Conservation (phyloP, 2,888 invertebrate species). For the Leptopilina syphax region DNA sequence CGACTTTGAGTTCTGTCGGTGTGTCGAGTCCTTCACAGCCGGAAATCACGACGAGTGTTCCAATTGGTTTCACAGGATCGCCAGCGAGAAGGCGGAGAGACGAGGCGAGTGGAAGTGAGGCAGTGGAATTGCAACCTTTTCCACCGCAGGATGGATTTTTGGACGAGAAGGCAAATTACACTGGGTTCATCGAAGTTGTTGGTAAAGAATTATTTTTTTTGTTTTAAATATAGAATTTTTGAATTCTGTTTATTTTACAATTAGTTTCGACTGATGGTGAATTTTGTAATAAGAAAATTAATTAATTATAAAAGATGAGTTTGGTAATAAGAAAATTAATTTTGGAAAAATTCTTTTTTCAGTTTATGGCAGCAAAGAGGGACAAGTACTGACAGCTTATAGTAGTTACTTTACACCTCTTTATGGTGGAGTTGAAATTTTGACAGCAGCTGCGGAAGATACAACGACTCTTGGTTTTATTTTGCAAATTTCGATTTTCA, state of each 20-base stretch:
- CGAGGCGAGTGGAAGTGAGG: slow-evolving; percentile 64
- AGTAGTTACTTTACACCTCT: slow-evolving; percentile 87
- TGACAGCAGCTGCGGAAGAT: slow-evolving; percentile 75
- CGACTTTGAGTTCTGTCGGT: slow-evolving; percentile 53
- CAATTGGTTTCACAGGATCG: slow-evolving; percentile 43
- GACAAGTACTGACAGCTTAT: slow-evolving; percentile 81
- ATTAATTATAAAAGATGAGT: too few species aligned
- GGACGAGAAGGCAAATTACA: slow-evolving; percentile 88
- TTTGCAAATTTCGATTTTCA: slow-evolving; percentile 83
- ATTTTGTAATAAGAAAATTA: too few species aligned
- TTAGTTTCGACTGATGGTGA: too few species aligned
- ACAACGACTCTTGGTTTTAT: slow-evolving; percentile 80
- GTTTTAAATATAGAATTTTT: neutral
- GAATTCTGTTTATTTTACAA: neutral
- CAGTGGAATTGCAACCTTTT: slow-evolving; percentile 64
- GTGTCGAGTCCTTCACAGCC: slow-evolving; percentile 45
- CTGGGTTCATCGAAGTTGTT: slow-evolving; percentile 90
- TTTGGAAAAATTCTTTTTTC: slow-evolving; percentile 55
- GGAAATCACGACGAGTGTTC: slow-evolving; percentile 45
- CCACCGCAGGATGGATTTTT: slow-evolving; percentile 85
- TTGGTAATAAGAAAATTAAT: neutral
- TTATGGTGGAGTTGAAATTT: slow-evolving; percentile 82
- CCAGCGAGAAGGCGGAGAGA: slow-evolving; percentile 62
- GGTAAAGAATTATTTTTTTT: slow-evolving; percentile 78
- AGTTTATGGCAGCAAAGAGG: slow-evolving; percentile 78